Base-by-base conservation (phyloP, 2,888 invertebrate genomes). In the Girardia tigrina region DNA sequence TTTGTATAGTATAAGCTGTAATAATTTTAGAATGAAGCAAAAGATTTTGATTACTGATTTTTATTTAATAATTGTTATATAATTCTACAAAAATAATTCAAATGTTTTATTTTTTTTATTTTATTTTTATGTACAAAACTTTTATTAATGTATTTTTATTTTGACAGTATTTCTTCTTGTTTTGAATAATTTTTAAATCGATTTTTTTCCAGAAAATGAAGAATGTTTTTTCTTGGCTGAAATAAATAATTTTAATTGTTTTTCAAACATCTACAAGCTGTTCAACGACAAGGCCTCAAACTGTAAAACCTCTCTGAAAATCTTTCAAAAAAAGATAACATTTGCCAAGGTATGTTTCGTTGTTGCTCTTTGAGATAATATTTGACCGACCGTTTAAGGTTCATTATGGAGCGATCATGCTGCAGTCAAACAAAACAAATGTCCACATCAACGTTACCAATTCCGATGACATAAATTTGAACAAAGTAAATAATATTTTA, bases 241-340 rank as follows among this genome's bases (percentile, higher is more conserved):
- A 56, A 56, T 56, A 56, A 56, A 56, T 56, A n/a, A 56, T 6
- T 56, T 56, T 56, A n/a, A 56, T 12, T 56, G 56, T 23, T 56
- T 56, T 56, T 56, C 56, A 56, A 56, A 4, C 56, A 56, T 56
- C n/a, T 56, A 12, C n/a, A 56, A 56, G n/a, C 23, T 56, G 23
- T 56, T 23, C 4, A 56, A 56, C 23, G 56, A 56, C n/a, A 56
- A 56, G 23, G n/a, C 56, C 4, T 56, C 56, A 4, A 56, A 56
- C 23, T 56, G 4, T 56, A 56, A 56, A 56, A 56, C n/a, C 23
- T 56, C 56, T 12, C 20, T 56, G 56, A 56, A 56, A 56, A 20
- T 12, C 4, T 56, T 56, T n/a, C n/a, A 20, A 23, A 56, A 56
- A 16, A 56, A 56, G 23, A 6, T 56, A n/a, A 56, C 6, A 20